Percentiles rank a stretch among this genome's conserved stretches.
Evolutionary conservation across 1,140 invertebrate species (phyloP).

Genomic region (Hydropsyche tenuis): DNA sequence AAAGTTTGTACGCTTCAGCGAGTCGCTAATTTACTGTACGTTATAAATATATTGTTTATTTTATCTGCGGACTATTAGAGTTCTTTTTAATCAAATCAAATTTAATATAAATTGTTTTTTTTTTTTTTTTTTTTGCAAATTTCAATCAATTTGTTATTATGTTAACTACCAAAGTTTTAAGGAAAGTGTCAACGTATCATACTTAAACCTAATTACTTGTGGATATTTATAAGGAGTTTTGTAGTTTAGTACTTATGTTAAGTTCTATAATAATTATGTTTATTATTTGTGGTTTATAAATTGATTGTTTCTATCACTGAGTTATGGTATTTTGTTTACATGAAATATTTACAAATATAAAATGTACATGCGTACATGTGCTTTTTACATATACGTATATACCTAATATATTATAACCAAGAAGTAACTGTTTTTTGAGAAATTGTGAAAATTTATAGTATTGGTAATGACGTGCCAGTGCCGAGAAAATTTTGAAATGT

Average conservation of each 20-base stretch:
- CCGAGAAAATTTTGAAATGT: constrained; percentile 25
- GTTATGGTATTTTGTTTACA: too few relatives aligned
- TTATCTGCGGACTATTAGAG: constrained; percentile 16
- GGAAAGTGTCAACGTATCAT: constrained; percentile 15
- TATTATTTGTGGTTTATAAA: too few relatives aligned
- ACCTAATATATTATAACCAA: constrained; percentile 1
- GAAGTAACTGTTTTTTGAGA: background rate
- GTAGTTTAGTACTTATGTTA: constrained; percentile 30
- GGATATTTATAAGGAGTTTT: constrained; percentile 20
- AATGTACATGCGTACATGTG: background rate
- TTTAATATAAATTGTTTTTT: too few relatives aligned
- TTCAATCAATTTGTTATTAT: constrained; percentile 7
- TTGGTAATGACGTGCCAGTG: constrained; percentile 31
- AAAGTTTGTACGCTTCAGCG: constrained; percentile 44
- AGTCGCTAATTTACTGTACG: constrained; percentile 36
- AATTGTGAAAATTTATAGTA: constrained; percentile 9
- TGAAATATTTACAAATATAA: background rate
- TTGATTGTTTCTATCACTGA: too few relatives aligned
- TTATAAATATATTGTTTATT: constrained; percentile 32
- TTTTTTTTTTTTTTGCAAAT: constrained; percentile 18
- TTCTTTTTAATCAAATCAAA: background rate
- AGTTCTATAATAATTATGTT: background rate
- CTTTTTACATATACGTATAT: background rate
- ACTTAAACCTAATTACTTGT: constrained; percentile 23
- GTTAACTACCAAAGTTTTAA: constrained; percentile 30